Percentiles rank a stretch among this genome's conserved stretches.
phyloP scores from a whole-genome alignment of 53 echinoderm and acorn worm genomes.

The Actinopyga echinites region DNA sequence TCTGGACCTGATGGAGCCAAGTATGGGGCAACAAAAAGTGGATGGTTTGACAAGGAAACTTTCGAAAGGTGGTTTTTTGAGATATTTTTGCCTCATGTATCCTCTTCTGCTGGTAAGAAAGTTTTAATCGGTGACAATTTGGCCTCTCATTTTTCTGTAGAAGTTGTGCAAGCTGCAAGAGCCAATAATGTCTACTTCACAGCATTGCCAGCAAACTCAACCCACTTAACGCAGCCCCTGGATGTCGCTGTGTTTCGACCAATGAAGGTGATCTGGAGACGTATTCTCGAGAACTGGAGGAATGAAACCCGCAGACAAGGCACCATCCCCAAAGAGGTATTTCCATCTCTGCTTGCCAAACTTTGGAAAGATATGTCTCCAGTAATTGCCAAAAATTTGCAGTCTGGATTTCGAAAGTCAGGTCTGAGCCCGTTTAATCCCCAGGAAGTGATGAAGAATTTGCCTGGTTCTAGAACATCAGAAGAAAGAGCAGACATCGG shows the following conservation, averaged over 20 bases:
- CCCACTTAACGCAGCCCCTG: conserved; percentile 18
- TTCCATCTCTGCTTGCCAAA: not conserved
- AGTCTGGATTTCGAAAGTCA: not conserved
- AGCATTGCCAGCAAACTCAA: conserved; percentile 6
- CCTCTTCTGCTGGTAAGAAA: not conserved
- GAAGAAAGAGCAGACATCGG: not conserved
- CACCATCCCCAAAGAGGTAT: not conserved
- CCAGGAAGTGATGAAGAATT: no score
- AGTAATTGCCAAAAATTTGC: not conserved
- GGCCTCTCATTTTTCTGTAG: not conserved
- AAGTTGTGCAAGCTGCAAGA: not conserved
- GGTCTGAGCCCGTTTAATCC: no score
- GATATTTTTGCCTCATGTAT: conserved; percentile 11
- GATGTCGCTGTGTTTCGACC: conserved; percentile 27
- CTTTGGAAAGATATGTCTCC: not conserved
- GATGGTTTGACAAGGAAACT: conserved; percentile 16
- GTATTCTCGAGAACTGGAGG: not conserved
- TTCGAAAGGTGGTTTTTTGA: conserved; percentile 30
- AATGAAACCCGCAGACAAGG: not conserved
- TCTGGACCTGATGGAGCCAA: not conserved
- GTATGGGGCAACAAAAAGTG: not conserved
- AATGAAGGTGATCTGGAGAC: not conserved
- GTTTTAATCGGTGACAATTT: conserved; percentile 23
- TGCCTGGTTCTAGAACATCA: not conserved
- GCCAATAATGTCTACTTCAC: conserved; percentile 17